Percentiles rank a stretch among this genome's conserved stretches.
These are phyloP conservation scores for Saiga tatarica DNA, from an alignment of 2,113 vertebrate species.

Conservation along the genomic window DNA sequence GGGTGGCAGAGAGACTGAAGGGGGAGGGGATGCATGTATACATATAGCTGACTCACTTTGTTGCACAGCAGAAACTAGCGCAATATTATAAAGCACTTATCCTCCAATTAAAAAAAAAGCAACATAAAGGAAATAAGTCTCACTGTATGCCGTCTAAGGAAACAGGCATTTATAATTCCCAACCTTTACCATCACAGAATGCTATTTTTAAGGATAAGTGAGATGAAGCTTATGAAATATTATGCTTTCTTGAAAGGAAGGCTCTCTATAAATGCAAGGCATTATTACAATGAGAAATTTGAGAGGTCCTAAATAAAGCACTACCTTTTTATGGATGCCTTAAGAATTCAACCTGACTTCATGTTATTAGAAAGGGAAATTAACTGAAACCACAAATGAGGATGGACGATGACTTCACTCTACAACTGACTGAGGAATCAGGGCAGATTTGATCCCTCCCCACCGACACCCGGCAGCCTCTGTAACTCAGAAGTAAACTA, in stretches of 20 bases:
- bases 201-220: neutral
- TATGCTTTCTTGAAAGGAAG: neutral
- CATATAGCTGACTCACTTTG: neutral
- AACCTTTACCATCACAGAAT: neutral
- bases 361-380: neutral
- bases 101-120: neutral
- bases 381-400: neutral
- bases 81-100: neutral
- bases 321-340: neutral
- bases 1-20: neutral
- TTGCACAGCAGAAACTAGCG: neutral
- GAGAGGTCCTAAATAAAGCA: neutral
- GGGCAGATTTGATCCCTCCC: neutral
- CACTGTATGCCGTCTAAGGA: neutral
- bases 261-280: neutral
- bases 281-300: neutral
- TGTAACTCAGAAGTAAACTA: neutral
- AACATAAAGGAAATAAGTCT: neutral
- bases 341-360: neutral
- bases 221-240: neutral
- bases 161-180: neutral
- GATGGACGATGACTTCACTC: neutral
- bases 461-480: fast-evolving
- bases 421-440: neutral
- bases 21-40: neutral